These are phyloP conservation scores for Bombycilla garrulus DNA, from an alignment of 2,113 vertebrate species.

Conservation along the genomic window DNA sequence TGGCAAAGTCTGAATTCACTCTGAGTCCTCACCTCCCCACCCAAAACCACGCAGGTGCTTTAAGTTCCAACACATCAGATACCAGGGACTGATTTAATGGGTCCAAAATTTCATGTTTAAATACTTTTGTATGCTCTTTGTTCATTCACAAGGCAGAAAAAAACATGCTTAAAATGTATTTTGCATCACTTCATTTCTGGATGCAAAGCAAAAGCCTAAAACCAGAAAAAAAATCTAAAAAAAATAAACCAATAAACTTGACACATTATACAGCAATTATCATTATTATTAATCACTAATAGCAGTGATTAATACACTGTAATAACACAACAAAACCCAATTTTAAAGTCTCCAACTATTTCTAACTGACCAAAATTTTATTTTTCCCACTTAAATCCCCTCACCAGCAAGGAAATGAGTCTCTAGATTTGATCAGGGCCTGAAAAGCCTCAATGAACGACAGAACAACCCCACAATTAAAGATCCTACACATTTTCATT, in stretches of 20 bases:
- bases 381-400: neutral
- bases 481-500: fast-evolving
- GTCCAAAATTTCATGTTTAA: neutral
- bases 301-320: neutral
- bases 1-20: neutral
- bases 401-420: neutral
- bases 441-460: neutral
- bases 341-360: neutral
- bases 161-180: fast-evolving
- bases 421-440: neutral
- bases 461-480: neutral
- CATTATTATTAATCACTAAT: neutral
- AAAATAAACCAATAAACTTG: neutral
- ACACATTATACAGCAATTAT: neutral
- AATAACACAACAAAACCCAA: neutral
- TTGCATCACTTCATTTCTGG: neutral
- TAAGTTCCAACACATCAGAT: neutral
- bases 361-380: neutral
- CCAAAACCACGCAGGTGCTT: neutral
- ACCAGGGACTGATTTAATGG: fast-evolving
- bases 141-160: neutral
- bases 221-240: fast-evolving
- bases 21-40: neutral
- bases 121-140: neutral
- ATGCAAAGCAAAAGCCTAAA: neutral